Evolutionary conservation across 2,888 invertebrate species (phyloP).

Genomic region (Erpobdella octoculata): DNA sequence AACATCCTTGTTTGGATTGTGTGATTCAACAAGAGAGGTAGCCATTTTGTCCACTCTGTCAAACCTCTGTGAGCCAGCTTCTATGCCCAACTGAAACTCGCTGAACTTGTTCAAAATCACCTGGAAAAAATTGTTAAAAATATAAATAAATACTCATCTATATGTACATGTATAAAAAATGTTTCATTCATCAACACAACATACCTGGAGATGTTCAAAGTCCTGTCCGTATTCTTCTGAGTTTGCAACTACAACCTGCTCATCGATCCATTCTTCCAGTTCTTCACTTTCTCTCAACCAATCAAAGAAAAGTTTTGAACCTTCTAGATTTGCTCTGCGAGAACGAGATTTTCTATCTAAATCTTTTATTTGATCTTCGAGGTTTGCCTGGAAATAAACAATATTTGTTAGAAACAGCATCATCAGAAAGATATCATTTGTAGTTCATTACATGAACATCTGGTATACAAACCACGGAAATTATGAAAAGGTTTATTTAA

Average conservation of each 20-base stretch:
- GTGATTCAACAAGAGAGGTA: constrained; percentile 58
- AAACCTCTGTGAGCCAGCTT: constrained; percentile 77
- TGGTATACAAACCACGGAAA: neutral
- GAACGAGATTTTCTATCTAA: constrained; percentile 30
- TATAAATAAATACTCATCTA: too few species aligned
- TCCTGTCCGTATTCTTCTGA: constrained; percentile 95
- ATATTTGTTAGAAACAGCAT: too few species aligned
- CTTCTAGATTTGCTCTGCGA: constrained; percentile 76
- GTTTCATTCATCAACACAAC: constrained; percentile 3
- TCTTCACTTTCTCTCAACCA: constrained; percentile 62
- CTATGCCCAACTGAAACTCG: constrained; percentile 71
- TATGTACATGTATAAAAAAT: too few species aligned
- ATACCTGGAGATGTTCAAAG: constrained; percentile 77
- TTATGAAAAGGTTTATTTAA: too few species aligned
- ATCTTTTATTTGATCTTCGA: constrained; percentile 61
- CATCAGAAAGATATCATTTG: too few species aligned
- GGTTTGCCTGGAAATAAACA: constrained; percentile 34
- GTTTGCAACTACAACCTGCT: constrained; percentile 78
- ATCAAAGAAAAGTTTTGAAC: constrained; percentile 70
- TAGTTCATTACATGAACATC: neutral
- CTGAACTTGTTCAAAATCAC: constrained; percentile 78
- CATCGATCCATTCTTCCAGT: constrained; percentile 86
- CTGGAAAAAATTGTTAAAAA: constrained; percentile 38
- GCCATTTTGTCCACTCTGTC: constrained; percentile 59
- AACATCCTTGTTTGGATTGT: constrained; percentile 73